phyloP scores from a whole-genome alignment of 2,113 vertebrate genomes.

The Notothenia coriiceps region DNA sequence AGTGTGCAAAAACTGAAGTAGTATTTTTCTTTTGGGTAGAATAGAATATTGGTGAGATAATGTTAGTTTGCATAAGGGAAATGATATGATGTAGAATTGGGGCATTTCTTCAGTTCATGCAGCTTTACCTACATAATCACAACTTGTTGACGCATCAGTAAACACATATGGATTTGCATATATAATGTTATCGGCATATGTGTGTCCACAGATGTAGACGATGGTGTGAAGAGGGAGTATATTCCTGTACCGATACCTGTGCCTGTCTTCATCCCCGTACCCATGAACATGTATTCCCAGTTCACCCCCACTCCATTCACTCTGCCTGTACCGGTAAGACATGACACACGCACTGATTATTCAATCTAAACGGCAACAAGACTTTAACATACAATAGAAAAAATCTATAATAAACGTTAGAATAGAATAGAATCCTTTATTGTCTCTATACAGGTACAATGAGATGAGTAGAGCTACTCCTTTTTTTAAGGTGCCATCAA shows the following conservation, averaged over 20 bases:
- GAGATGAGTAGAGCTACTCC: too few relatives aligned
- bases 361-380: neutral
- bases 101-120: neutral
- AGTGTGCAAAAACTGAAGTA: too few relatives aligned
- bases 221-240: slow-evolving; percentile 92
- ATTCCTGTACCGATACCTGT: slow-evolving; percentile 96
- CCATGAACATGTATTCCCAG: slow-evolving; percentile 97
- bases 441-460: too few relatives aligned
- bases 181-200: neutral
- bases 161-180: neutral
- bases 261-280: slow-evolving; percentile 95
- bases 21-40: too few relatives aligned
- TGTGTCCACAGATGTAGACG: slow-evolving; percentile 85
- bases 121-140: neutral
- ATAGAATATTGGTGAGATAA: too few relatives aligned
- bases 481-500: too few relatives aligned
- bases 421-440: too few relatives aligned
- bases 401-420: neutral
- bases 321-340: slow-evolving; percentile 94
- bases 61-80: too few relatives aligned
- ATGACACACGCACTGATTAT: neutral
- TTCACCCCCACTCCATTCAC: slow-evolving; percentile 89
- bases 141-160: neutral
- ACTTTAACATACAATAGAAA: too few relatives aligned
- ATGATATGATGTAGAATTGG: too few relatives aligned